These are phyloP conservation scores for Scaptomyza hsui DNA, from an alignment of 1,140 invertebrate genomes.

Conservation along the genomic window DNA sequence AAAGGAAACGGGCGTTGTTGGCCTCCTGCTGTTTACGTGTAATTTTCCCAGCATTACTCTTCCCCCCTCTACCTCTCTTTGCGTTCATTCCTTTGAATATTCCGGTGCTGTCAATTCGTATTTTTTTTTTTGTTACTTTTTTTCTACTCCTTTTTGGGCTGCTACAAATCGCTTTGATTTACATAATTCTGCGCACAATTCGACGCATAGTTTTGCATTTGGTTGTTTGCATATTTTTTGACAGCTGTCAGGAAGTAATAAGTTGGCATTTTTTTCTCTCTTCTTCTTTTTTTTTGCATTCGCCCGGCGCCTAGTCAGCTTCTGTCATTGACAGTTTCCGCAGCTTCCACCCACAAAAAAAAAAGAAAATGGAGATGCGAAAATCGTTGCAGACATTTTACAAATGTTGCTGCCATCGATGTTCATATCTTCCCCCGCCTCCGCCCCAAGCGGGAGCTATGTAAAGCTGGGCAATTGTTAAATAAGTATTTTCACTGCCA, in stretches of 20 bases:
- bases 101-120: slow-evolving; percentile 63
- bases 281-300: too few species aligned
- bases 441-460: not conserved
- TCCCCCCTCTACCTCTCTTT: not conserved
- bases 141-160: slow-evolving; percentile 54
- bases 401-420: slow-evolving; percentile 48
- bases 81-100: slow-evolving; percentile 52
- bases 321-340: slow-evolving; percentile 73
- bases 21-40: slow-evolving; percentile 75
- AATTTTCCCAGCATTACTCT: slow-evolving; percentile 71
- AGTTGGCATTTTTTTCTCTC: slow-evolving; percentile 72
- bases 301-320: slow-evolving; percentile 57
- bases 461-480: slow-evolving; percentile 42
- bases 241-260: slow-evolving; percentile 83
- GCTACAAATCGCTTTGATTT: slow-evolving; percentile 82
- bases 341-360: slow-evolving; percentile 23
- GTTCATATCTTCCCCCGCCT: not conserved
- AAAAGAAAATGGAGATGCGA: slow-evolving; percentile 24
- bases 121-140: slow-evolving; percentile 51
- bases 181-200: slow-evolving; percentile 79
- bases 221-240: slow-evolving; percentile 81
- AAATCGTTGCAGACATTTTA: slow-evolving; percentile 65
- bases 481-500: slow-evolving; percentile 26
- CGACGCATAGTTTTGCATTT: slow-evolving; percentile 70
- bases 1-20: slow-evolving; percentile 25